Evolutionary conservation across 2,113 vertebrate genomes (phyloP).

Genomic region (Peromyscus californicus): DNA sequence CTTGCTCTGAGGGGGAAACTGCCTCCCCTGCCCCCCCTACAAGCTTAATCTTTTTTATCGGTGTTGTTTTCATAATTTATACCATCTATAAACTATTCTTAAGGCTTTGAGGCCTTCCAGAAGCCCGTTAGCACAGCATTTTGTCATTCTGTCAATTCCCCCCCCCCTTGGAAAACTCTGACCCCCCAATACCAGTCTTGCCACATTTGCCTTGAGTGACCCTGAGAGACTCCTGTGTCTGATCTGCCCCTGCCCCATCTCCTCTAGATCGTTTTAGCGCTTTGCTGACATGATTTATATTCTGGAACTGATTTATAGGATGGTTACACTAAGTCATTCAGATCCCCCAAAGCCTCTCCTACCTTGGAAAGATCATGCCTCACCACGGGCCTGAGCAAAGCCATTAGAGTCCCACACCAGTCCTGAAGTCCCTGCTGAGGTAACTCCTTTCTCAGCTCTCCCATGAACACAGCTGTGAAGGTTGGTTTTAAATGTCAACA

Average conservation of each 20-base stretch:
- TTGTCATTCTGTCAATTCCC: not conserved
- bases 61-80: not conserved
- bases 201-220: not conserved
- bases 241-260: no score
- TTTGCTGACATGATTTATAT: not conserved
- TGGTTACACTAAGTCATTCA: not conserved
- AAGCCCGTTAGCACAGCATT: not conserved
- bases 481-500: not conserved
- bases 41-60: not conserved
- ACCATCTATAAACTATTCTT: not conserved
- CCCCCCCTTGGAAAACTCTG: not conserved
- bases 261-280: not conserved
- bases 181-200: not conserved
- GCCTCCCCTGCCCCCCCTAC: not conserved
- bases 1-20: not conserved
- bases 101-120: not conserved
- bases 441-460: not conserved
- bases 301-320: not conserved
- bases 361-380: not conserved
- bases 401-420: not conserved
- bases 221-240: not conserved
- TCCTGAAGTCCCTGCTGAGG: not conserved
- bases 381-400: not conserved
- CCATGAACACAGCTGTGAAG: not conserved
- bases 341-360: not conserved